Percentiles rank a stretch among this genome's conserved stretches.
Conservation (phyloP, 1,140 invertebrate genomes). For the Trissolcus basalis region DNA sequence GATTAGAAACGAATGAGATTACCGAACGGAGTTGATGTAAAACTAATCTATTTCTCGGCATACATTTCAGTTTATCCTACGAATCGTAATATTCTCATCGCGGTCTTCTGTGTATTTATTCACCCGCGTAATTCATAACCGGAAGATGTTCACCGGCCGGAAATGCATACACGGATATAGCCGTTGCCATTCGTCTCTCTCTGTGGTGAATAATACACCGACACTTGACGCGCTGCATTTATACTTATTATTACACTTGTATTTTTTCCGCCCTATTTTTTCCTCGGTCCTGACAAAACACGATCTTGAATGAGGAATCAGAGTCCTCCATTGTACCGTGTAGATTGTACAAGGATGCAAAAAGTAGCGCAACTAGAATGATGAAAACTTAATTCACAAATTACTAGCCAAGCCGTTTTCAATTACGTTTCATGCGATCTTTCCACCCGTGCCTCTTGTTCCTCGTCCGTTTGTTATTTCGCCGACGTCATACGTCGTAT, state of each 20-base stretch:
- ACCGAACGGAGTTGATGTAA: constrained; percentile 32
- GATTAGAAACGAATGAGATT: constrained; percentile 39
- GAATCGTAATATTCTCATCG: constrained; percentile 61
- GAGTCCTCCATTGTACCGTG: too few species aligned
- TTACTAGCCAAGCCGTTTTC: constrained; percentile 22
- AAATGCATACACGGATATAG: constrained; percentile 67
- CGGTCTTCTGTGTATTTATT: constrained; percentile 71
- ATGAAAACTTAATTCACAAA: constrained; percentile 38
- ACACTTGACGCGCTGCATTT: constrained; percentile 7
- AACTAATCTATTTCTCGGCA: constrained; percentile 69
- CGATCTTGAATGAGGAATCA: neutral
- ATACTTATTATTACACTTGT: constrained; percentile 5
- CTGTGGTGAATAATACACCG: constrained; percentile 28
- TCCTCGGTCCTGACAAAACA: constrained; percentile 10
- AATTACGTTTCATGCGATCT: constrained; percentile 7
- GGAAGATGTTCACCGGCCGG: constrained; percentile 74
- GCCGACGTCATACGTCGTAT: constrained; percentile 2
- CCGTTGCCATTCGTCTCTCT: constrained; percentile 47
- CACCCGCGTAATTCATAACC: constrained; percentile 74
- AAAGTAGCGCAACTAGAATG: neutral
- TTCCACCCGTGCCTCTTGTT: constrained; percentile 15
- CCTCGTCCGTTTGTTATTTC: constrained; percentile 17
- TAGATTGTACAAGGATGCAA: neutral
- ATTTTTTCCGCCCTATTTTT: too few species aligned
- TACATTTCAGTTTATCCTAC: constrained; percentile 67